phyloP scores from a whole-genome alignment of 2,888 invertebrate genomes.

The Anticlea derivata region DNA sequence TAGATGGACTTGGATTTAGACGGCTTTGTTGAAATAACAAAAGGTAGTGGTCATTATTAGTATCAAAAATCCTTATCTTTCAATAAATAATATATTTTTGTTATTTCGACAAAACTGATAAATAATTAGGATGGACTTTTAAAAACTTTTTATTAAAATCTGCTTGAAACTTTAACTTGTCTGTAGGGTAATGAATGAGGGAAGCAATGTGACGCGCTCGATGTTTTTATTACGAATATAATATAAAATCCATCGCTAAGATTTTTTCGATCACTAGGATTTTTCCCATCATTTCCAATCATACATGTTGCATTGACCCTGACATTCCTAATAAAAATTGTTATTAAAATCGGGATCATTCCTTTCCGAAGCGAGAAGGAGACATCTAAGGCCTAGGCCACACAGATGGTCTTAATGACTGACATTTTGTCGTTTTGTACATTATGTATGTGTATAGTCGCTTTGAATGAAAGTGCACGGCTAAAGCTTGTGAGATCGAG shows the following conservation, averaged over 20 bases:
- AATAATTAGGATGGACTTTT: slow-evolving; percentile 1
- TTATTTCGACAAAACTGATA: slow-evolving; percentile 8
- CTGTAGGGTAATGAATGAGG: slow-evolving; percentile 9
- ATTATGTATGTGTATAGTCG: slow-evolving; percentile 13
- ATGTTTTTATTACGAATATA: slow-evolving; percentile 3
- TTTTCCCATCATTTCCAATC: not conserved
- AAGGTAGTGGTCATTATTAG: not conserved
- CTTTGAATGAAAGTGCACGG: slow-evolving; percentile 15
- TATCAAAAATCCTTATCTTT: no score
- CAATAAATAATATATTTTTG: not conserved
- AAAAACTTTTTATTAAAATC: slow-evolving; percentile 15
- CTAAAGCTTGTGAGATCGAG: slow-evolving; percentile 15
- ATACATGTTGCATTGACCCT: not conserved
- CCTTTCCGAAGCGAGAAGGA: not conserved
- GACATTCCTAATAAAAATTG: slow-evolving; percentile 15
- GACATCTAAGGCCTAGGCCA: no score
- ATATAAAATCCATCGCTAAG: not conserved
- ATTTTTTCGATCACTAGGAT: not conserved
- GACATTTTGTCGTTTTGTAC: slow-evolving; percentile 21
- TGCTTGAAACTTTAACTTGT: slow-evolving; percentile 16
- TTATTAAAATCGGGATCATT: slow-evolving; percentile 9
- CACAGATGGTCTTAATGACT: slow-evolving; percentile 19
- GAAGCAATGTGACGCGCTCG: slow-evolving; percentile 1
- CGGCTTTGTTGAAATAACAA: slow-evolving; percentile 24
- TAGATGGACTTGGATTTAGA: slow-evolving; percentile 12